Conservation (phyloP, 2,888 invertebrate species). For the Brenthis ino region DNA sequence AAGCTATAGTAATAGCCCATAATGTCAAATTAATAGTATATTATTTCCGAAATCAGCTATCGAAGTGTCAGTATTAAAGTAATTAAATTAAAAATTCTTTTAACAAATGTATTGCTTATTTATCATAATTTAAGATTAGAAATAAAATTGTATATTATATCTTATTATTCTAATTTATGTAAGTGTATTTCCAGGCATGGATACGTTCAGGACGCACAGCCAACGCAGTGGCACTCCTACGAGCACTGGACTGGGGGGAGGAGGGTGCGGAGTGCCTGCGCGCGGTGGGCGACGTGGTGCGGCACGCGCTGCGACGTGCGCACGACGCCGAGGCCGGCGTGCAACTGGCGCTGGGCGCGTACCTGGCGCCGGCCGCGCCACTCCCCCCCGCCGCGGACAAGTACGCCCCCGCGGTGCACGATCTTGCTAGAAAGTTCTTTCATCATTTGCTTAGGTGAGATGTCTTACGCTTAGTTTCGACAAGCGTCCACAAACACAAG, state of each 20-base stretch:
- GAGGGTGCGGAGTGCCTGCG: slow-evolving; percentile 86
- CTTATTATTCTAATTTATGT: background rate
- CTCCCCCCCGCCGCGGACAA: slow-evolving; percentile 85
- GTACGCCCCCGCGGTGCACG: slow-evolving; percentile 89
- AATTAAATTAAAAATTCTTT: no score
- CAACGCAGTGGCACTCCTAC: slow-evolving; percentile 66
- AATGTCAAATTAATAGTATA: no score
- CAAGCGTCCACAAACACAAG: no score
- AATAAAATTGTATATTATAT: slow-evolving; percentile 3
- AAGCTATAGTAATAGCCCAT: no score
- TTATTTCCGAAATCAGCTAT: no score
- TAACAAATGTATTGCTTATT: no score
- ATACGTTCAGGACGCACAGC: slow-evolving; percentile 58
- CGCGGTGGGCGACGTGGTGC: slow-evolving; percentile 54
- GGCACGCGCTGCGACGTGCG: slow-evolving; percentile 51
- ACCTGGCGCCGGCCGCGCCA: slow-evolving; percentile 87
- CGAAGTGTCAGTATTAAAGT: no score
- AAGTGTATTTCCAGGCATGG: slow-evolving; percentile 57
- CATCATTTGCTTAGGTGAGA: slow-evolving; percentile 90
- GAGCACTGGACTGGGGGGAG: slow-evolving; percentile 89
- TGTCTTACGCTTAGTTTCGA: background rate
- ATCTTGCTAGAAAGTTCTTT: slow-evolving; percentile 93
- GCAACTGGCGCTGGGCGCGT: slow-evolving; percentile 91
- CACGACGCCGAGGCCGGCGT: slow-evolving; percentile 58
- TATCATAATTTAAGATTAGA: background rate